Base-by-base conservation (phyloP, 1,140 invertebrate genomes). In the Phortica variegata region DNA sequence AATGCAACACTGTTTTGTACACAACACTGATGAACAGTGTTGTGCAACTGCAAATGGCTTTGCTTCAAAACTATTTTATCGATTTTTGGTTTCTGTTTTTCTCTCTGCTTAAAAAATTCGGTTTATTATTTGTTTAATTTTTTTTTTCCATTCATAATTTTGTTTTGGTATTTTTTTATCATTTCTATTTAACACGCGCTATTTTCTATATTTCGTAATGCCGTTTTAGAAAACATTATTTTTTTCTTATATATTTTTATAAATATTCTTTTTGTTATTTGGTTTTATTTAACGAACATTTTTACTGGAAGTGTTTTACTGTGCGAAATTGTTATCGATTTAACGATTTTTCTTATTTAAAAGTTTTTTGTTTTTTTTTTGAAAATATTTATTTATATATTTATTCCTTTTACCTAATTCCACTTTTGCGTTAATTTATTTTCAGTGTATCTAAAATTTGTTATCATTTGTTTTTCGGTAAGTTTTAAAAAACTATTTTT, bases 241-340 rank as follows among this genome's bases (percentile, higher is more conserved):
- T 47, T 17, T 37, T 20, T 47, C 39, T 42, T 39, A 49, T 48
- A 49, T 15, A n/a, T 33, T 31, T 50, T 46, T 44, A 29, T 20
- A 23, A 21, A 12, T 41, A 41, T 60, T 32, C 8, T 32, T 43
- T 50, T 56, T 52, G 32, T 43, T 52, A 39, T 42, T 46, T 16
- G 18, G n/a, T 19, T 16, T 42, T 8, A 29, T 29, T 26, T 16
- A 32, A 21, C 32, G 43, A 43, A 43, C n/a, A 29, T 16, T 43
- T 18, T 44, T 54, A 52, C 52, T 69, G 60, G 65, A 69, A 69
- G 65, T 69, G 60, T 69, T 69, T 68, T 69, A 47, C 58, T 65
- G 65, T 69, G 61, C 58, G 61, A 69, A 63, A 56, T 63, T 60
- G 57, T 68, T 66, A 52, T 60, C 49, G 40, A 58, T 58, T 42